These are phyloP conservation scores for Chlorodrepanis virens DNA, from an alignment of 2,113 vertebrate species.

Conservation along the genomic window DNA sequence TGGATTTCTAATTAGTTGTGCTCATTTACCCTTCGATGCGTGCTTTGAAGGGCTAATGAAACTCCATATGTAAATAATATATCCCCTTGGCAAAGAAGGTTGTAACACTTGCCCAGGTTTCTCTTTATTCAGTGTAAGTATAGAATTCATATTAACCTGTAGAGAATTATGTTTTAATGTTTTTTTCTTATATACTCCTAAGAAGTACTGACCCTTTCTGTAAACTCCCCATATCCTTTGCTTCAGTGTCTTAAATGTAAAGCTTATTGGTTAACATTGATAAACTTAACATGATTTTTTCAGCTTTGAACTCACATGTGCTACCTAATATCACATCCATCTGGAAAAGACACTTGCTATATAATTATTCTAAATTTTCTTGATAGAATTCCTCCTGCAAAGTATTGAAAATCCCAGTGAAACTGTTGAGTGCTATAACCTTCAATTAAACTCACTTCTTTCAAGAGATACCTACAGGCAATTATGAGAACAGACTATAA, in stretches of 20 bases:
- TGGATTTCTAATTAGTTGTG: conserved; percentile 56
- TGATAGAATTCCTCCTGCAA: background rate
- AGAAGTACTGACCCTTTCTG: background rate
- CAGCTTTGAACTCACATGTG: background rate
- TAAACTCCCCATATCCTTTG: background rate
- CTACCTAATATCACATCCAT: background rate
- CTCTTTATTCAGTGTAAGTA: background rate
- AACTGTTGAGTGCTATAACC: background rate
- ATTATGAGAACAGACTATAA: background rate
- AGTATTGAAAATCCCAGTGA: background rate
- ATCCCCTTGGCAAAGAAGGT: background rate
- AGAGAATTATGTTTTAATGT: background rate
- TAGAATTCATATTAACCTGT: background rate
- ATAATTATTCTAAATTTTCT: background rate
- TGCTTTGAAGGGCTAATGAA: conserved; percentile 48
- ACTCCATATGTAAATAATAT: background rate
- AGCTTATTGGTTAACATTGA: background rate
- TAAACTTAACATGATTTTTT: background rate
- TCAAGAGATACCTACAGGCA: background rate
- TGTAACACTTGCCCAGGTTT: background rate
- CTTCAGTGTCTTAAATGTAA: background rate
- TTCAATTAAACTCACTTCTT: background rate
- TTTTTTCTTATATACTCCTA: background rate
- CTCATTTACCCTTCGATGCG: conserved; percentile 34
- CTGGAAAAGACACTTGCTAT: background rate